Percentiles rank a stretch among this genome's conserved stretches.
Evolutionary conservation across 2,888 invertebrate species (phyloP).

Genomic region (Cryptocephalus moraei): DNA sequence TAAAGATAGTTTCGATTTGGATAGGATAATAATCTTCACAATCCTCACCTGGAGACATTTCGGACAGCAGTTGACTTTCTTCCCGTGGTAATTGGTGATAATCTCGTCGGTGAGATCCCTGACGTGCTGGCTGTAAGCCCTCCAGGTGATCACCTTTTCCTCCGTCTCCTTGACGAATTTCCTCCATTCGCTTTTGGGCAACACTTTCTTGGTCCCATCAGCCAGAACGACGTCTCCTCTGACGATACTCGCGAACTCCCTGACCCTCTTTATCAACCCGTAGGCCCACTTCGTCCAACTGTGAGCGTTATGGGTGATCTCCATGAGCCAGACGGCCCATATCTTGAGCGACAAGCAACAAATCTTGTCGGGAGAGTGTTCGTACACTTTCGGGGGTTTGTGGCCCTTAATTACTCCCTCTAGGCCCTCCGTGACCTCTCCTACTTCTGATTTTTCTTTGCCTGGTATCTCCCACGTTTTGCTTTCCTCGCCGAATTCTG

Average conservation of each 20-base stretch:
- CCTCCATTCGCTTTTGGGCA: slow-evolving; percentile 28
- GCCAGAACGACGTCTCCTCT: slow-evolving; percentile 22
- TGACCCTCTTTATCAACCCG: slow-evolving; percentile 26
- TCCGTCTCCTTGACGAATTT: slow-evolving; percentile 27
- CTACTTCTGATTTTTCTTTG: not conserved
- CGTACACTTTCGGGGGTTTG: slow-evolving; percentile 23
- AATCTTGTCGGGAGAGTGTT: slow-evolving; percentile 29
- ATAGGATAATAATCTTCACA: too few relatives aligned
- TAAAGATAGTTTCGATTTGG: not conserved
- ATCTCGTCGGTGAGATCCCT: slow-evolving; percentile 30
- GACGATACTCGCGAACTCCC: slow-evolving; percentile 26
- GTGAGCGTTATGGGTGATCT: slow-evolving; percentile 32
- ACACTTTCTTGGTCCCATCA: slow-evolving; percentile 19
- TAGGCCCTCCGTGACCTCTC: slow-evolving; percentile 1
- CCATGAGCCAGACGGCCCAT: slow-evolving; percentile 32
- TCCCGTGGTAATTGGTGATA: slow-evolving; percentile 27
- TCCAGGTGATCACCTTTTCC: slow-evolving; percentile 27
- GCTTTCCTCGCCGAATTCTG: not conserved
- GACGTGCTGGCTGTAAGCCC: slow-evolving; percentile 31
- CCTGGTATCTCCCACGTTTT: not conserved
- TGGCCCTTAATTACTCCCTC: slow-evolving; percentile 21
- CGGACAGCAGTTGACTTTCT: slow-evolving; percentile 30
- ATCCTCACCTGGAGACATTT: slow-evolving; percentile 26
- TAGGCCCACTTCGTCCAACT: slow-evolving; percentile 33
- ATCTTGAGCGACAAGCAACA: slow-evolving; percentile 33